These are phyloP conservation scores for Lepus europaeus DNA, from an alignment of 2,113 vertebrate species.

Conservation along the genomic window DNA sequence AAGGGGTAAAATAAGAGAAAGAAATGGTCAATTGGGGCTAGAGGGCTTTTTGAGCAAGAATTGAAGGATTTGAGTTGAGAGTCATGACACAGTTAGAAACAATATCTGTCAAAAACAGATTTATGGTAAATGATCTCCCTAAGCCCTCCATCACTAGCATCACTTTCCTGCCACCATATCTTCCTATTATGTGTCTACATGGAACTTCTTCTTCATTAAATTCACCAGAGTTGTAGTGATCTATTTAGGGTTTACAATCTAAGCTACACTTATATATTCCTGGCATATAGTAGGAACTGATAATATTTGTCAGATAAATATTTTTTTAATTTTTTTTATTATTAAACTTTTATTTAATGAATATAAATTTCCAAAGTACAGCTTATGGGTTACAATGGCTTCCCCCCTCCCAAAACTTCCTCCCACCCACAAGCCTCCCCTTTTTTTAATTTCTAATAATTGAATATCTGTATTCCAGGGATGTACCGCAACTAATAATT, in stretches of 20 bases:
- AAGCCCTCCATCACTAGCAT: background rate
- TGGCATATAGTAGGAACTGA: background rate
- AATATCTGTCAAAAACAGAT: background rate
- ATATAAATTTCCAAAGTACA: no score
- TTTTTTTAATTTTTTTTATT: background rate
- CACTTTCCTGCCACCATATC: background rate
- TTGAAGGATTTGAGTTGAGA: background rate
- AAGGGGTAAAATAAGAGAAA: background rate
- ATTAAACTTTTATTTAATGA: no score
- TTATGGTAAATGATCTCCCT: background rate
- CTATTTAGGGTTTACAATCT: background rate
- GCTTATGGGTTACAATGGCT: no score
- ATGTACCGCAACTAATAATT: background rate
- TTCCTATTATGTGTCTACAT: background rate
- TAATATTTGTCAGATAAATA: slow-evolving; percentile 38
- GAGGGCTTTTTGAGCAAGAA: background rate
- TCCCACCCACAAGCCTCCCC: no score
- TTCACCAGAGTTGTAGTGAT: background rate
- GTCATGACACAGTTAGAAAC: background rate
- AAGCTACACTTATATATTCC: background rate
- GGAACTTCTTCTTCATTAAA: background rate
- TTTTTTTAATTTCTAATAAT: slow-evolving; percentile 5
- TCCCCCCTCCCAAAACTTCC: no score
- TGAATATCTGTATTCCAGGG: background rate
- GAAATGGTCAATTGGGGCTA: background rate